phyloP scores from a whole-genome alignment of 2,888 invertebrate species.

The Phyllotreta cruciferae region DNA sequence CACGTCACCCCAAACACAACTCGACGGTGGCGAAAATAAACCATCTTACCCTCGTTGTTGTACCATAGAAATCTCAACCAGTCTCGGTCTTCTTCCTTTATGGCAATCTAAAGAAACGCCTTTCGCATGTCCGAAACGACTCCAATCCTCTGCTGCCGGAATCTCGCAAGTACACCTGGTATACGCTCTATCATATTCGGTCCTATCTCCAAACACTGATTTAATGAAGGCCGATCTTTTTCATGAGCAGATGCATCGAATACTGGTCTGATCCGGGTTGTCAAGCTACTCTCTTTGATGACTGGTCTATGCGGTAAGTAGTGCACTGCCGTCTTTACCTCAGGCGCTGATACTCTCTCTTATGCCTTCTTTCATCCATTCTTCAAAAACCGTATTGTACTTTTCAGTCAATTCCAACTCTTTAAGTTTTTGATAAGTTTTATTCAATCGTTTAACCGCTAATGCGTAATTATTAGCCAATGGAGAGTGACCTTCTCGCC shows the following conservation, averaged over 20 bases:
- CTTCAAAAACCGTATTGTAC: conserved; percentile 13
- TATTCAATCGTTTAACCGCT: too few relatives aligned
- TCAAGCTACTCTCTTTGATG: not conserved
- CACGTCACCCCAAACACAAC: too few relatives aligned
- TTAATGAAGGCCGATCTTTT: conserved; percentile 38
- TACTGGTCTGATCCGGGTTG: conserved; percentile 36
- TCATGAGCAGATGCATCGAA: conserved; percentile 47
- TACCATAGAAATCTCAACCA: too few relatives aligned
- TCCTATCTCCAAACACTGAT: conserved; percentile 38
- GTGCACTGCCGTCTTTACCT: not conserved
- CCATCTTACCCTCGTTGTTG: too few relatives aligned
- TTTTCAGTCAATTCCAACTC: too few relatives aligned
- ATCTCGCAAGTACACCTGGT: conserved; percentile 34
- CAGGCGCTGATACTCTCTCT: conserved; percentile 16
- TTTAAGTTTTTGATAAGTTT: too few relatives aligned
- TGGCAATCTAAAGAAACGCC: too few relatives aligned
- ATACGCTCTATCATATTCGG: conserved; percentile 36
- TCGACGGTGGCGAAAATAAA: too few relatives aligned
- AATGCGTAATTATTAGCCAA: too few relatives aligned
- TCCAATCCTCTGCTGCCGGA: conserved; percentile 34
- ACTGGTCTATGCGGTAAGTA: not conserved
- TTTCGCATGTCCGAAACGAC: too few relatives aligned
- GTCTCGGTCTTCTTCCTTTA: too few relatives aligned
- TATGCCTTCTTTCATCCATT: conserved; percentile 20
- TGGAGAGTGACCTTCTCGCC: too few relatives aligned